phyloP scores from a whole-genome alignment of 2,888 invertebrate genomes.

The Leptogaster cylindrica region DNA sequence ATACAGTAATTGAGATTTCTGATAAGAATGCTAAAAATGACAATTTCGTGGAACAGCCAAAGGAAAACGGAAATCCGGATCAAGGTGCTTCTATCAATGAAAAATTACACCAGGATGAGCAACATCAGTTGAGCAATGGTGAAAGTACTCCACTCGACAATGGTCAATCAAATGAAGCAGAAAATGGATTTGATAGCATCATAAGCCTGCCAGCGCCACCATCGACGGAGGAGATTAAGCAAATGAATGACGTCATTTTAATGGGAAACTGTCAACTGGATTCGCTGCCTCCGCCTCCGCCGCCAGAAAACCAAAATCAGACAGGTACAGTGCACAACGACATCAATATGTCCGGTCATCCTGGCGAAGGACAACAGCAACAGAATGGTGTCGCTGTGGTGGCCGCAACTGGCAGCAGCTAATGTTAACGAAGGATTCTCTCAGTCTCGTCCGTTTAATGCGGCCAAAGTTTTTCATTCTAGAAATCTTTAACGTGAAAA shows the following conservation, averaged over 20 bases:
- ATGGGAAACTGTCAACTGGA: slow-evolving; percentile 59
- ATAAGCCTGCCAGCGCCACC: slow-evolving; percentile 61
- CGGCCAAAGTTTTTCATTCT: slow-evolving; percentile 16
- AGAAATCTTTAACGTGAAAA: slow-evolving; percentile 13
- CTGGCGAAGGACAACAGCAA: slow-evolving; percentile 45
- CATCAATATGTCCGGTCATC: slow-evolving; percentile 41
- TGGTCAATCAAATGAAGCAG: slow-evolving; percentile 42
- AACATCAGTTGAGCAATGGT: slow-evolving; percentile 63
- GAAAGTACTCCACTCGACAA: slow-evolving; percentile 36
- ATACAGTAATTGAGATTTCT: slow-evolving; percentile 62
- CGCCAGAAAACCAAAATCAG: slow-evolving; percentile 49
- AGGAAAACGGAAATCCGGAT: slow-evolving; percentile 18
- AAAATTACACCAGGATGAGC: slow-evolving; percentile 61
- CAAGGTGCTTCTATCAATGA: slow-evolving; percentile 53
- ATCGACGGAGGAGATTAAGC: slow-evolving; percentile 59
- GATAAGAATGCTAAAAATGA: slow-evolving; percentile 59
- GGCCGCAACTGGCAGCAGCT: slow-evolving; percentile 50
- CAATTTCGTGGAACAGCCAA: slow-evolving; percentile 57
- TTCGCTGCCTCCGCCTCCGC: slow-evolving; percentile 60
- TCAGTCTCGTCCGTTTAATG: background rate
- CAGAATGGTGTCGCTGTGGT: slow-evolving; percentile 48
- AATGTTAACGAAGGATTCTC: slow-evolving; percentile 48
- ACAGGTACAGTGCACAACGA: slow-evolving; percentile 3
- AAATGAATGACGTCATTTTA: slow-evolving; percentile 56
- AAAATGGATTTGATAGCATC: slow-evolving; percentile 59